Evolutionary conservation across 1,140 invertebrate species (phyloP), one percentile per base, ranked within the genome.

Genomic region (Leucophenga varia): DNA sequence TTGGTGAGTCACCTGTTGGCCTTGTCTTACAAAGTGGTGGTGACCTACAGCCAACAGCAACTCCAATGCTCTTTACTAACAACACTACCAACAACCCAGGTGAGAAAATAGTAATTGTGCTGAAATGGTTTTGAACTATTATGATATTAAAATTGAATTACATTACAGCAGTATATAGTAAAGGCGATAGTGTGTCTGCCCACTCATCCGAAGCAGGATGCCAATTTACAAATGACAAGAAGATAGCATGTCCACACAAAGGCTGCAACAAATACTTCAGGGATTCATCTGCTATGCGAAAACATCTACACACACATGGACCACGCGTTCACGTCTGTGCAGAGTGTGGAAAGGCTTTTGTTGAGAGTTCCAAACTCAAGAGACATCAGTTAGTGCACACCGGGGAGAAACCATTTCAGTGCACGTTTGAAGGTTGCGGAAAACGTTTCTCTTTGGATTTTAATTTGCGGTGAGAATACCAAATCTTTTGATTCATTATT

Each of bases 391-490:
- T 97, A 14, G 93, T 96, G 6, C 93, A 96, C 64, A 96, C 93
- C 0, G 93, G 93, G 44, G 93, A 96, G 75, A 96, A 96, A 76
- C 93, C 95, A 14, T 98, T 98, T 75, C 87, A 98, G 80, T 98
- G 95, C 77, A 98, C 95, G 13, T 97, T 98, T 77, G 95, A 98
- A 77, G 95, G 95, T 4, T 98, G 95, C 78, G 95, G 95, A 1
- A 98, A 98, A 74, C 80, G 95, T 61, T 98, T 98, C 79, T 97
- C 95, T 41, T 79, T 98, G 46, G 95, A 98, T 76, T 98, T 98
- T 76, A 98, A 96, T 77, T 77, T 85, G 59, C 81, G 83, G 83
- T 83, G 67, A 59, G 43, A 7, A 13, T 34, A 13, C 28, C 6
- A 16, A 10, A 7, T 14, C 17, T 43, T 13, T 9, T 17, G 2